These are phyloP conservation scores for Chaetodon trifascialis DNA, from an alignment of 2,113 vertebrate genomes.

Conservation along the genomic window DNA sequence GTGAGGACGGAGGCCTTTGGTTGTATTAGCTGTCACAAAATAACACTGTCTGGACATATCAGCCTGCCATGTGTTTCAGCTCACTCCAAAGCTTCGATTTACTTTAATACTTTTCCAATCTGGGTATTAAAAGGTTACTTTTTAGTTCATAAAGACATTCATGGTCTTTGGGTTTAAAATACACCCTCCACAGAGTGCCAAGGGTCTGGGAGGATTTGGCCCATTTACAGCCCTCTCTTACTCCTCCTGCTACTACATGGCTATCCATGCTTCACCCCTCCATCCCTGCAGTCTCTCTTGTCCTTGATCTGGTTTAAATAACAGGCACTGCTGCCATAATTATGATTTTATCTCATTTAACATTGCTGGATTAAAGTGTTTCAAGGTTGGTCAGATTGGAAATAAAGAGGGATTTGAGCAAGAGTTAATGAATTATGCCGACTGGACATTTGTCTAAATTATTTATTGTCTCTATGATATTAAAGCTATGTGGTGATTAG, in stretches of 20 bases:
- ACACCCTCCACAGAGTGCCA: conserved; percentile 40
- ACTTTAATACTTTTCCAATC: conserved; percentile 2
- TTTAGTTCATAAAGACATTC: conserved; percentile 42
- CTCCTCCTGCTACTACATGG: conserved; percentile 21
- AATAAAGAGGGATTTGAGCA: conserved; percentile 76
- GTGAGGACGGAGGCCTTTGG: background rate
- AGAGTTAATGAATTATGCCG: conserved; percentile 76
- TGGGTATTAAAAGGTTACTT: conserved; percentile 13
- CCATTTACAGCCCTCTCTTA: conserved; percentile 54
- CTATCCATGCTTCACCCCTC: conserved; percentile 44
- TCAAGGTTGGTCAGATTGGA: conserved; percentile 77
- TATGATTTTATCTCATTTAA: conserved; percentile 78
- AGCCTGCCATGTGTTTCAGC: background rate
- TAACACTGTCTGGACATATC: background rate
- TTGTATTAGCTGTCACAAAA: background rate
- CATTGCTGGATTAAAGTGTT: conserved; percentile 77
- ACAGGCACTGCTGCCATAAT: conserved; percentile 69
- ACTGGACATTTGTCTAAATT: conserved; percentile 82
- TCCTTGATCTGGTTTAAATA: conserved; percentile 81
- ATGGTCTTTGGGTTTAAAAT: conserved; percentile 52
- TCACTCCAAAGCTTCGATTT: background rate
- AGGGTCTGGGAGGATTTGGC: conserved; percentile 61
- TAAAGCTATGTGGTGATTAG: conserved; percentile 81
- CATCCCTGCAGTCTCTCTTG: conserved; percentile 61
- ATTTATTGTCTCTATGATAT: conserved; percentile 83